These are phyloP conservation scores for Leistus spinibarbis DNA, from an alignment of 2,888 invertebrate species.

Conservation along the genomic window DNA sequence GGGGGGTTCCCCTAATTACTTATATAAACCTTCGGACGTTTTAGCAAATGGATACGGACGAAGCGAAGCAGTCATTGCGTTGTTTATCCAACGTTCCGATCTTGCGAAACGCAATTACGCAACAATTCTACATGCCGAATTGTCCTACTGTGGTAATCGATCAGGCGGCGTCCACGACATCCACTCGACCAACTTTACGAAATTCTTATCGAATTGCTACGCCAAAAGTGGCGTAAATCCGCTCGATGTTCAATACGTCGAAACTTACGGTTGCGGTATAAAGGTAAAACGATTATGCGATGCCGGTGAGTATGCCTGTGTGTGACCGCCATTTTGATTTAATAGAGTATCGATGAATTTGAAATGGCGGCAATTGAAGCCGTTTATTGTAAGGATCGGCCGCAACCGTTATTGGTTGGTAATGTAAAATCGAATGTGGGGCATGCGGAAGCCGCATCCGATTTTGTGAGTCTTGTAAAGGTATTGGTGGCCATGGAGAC, in stretches of 20 bases:
- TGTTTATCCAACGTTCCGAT: slow-evolving; percentile 73
- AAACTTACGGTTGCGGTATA: slow-evolving; percentile 54
- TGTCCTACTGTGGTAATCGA: slow-evolving; percentile 65
- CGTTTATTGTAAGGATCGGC: slow-evolving; percentile 82
- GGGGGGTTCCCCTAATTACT: neutral
- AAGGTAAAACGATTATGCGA: slow-evolving; percentile 57
- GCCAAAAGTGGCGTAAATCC: slow-evolving; percentile 57
- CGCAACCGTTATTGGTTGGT: slow-evolving; percentile 82
- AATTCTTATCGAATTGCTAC: slow-evolving; percentile 64
- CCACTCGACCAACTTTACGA: slow-evolving; percentile 56
- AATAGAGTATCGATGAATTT: slow-evolving; percentile 60
- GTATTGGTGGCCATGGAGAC: slow-evolving; percentile 90
- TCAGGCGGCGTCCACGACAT: slow-evolving; percentile 42
- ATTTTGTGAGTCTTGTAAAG: slow-evolving; percentile 87
- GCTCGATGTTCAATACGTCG: slow-evolving; percentile 53
- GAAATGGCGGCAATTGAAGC: slow-evolving; percentile 92
- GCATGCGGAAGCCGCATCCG: slow-evolving; percentile 91
- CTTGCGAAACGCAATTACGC: slow-evolving; percentile 62
- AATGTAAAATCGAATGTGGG: slow-evolving; percentile 98
- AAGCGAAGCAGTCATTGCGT: slow-evolving; percentile 78
- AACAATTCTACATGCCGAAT: slow-evolving; percentile 62
- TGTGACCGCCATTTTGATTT: neutral
- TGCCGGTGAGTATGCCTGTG: neutral
- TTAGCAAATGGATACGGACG: slow-evolving; percentile 80
- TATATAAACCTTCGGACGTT: too few species aligned